Conservation (phyloP, 1,140 invertebrate genomes). For the Samia ricini region DNA sequence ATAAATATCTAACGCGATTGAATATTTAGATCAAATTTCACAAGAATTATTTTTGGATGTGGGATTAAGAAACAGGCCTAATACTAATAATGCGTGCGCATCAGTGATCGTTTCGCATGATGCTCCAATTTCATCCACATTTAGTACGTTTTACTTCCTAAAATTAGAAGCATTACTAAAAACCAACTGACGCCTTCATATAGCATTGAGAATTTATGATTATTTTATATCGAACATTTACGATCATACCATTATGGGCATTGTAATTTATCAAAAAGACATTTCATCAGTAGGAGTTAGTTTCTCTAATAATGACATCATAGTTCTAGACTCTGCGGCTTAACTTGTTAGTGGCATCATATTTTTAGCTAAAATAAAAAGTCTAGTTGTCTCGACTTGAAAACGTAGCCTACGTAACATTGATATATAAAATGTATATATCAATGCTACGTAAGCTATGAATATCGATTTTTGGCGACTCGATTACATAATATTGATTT, state of each 20-base stretch:
- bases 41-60: constrained; percentile 26
- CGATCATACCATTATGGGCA: background rate
- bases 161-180: background rate
- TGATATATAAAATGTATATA: too few species aligned
- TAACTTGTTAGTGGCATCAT: background rate
- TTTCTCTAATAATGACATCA: constrained; percentile 4
- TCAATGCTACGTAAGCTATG: too few species aligned
- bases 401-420: too few species aligned
- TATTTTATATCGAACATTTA: background rate
- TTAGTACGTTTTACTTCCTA: constrained; percentile 19
- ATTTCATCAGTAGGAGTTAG: background rate
- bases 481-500: too few species aligned
- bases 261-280: background rate
- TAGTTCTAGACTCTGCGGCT: background rate
- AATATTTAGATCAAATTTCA: constrained; percentile 23
- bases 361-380: background rate
- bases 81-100: constrained; percentile 9
- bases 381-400: background rate
- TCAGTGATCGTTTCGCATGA: constrained; percentile 20
- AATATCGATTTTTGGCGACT: too few species aligned
- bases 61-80: constrained; percentile 13
- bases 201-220: background rate
- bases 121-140: constrained; percentile 29
- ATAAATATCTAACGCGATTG: background rate
- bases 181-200: background rate